These are phyloP conservation scores for Orestias chungarensis DNA, from an alignment of 2,797 vertebrate genomes.

Conservation along the genomic window DNA sequence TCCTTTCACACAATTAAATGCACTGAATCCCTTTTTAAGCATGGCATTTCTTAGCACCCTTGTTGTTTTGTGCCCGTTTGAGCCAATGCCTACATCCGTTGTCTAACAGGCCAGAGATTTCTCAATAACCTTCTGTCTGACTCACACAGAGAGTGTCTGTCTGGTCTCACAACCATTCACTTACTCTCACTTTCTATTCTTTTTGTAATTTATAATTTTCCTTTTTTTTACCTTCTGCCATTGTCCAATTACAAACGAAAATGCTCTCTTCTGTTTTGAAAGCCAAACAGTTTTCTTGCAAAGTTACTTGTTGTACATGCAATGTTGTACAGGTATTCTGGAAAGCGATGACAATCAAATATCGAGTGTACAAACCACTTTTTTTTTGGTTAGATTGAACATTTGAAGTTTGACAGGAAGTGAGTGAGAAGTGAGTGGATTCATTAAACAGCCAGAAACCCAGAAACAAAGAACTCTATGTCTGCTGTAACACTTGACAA, in stretches of 20 bases:
- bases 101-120: conserved; percentile 66
- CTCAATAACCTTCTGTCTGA: conserved; percentile 78
- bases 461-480: conserved; percentile 9
- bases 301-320: conserved; percentile 1
- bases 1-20: conserved; percentile 17
- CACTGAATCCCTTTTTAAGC: conserved; percentile 33
- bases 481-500: conserved; percentile 2
- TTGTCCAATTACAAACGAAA: conserved; percentile 20
- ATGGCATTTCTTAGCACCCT: conserved; percentile 55
- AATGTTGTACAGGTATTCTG: conserved; percentile 4
- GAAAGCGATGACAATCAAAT: conserved; percentile 13
- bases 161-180: conserved; percentile 61
- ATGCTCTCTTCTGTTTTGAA: conserved; percentile 11
- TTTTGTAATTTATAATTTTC: conserved; percentile 33
- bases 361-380: conserved; percentile 5
- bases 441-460: background rate
- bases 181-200: conserved; percentile 58
- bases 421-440: background rate
- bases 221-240: conserved; percentile 10
- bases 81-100: conserved; percentile 68
- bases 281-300: conserved; percentile 20
- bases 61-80: conserved; percentile 52
- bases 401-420: background rate
- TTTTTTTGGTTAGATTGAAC: conserved; percentile 11
- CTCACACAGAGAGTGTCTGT: conserved; percentile 74